Percentiles rank a stretch among this genome's conserved stretches.
Conservation (phyloP, 2,797 vertebrate genomes). For the Crenuchus spilurus region DNA sequence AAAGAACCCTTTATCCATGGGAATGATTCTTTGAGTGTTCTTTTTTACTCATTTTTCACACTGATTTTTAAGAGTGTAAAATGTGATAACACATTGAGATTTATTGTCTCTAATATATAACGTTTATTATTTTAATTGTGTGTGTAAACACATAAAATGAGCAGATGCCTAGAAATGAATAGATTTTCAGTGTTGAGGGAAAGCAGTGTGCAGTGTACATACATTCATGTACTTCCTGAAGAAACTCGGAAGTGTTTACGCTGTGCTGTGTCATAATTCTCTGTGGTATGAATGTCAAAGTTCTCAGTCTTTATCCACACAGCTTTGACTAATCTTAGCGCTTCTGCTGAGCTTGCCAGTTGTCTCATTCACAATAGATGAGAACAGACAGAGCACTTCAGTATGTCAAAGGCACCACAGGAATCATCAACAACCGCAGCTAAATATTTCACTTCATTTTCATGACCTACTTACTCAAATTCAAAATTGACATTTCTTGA, state of each 20-base stretch:
- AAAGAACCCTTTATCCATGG: too few relatives aligned
- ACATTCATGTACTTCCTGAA: background rate
- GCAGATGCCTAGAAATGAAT: too few relatives aligned
- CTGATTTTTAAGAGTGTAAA: too few relatives aligned
- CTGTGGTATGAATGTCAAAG: background rate
- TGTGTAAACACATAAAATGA: too few relatives aligned
- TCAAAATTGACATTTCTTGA: background rate
- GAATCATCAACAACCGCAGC: background rate
- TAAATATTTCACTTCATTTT: conserved; percentile 7
- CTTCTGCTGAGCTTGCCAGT: conserved; percentile 1
- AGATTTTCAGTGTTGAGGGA: too few relatives aligned
- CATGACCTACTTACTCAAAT: background rate
- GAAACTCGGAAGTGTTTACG: background rate
- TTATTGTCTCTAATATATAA: too few relatives aligned
- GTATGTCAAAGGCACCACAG: background rate
- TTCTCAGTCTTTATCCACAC: background rate
- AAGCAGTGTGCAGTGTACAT: too few relatives aligned
- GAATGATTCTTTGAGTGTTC: too few relatives aligned
- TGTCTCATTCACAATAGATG: background rate
- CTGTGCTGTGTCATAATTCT: background rate
- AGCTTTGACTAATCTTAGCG: conserved; percentile 10
- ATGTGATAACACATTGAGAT: too few relatives aligned
- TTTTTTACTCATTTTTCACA: too few relatives aligned
- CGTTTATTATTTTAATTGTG: too few relatives aligned
- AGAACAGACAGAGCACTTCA: conserved; percentile 2